Evolutionary conservation across 2,113 vertebrate genomes (phyloP), one percentile per base, ranked within the genome.

Genomic region (Circaetus cinerascens): DNA sequence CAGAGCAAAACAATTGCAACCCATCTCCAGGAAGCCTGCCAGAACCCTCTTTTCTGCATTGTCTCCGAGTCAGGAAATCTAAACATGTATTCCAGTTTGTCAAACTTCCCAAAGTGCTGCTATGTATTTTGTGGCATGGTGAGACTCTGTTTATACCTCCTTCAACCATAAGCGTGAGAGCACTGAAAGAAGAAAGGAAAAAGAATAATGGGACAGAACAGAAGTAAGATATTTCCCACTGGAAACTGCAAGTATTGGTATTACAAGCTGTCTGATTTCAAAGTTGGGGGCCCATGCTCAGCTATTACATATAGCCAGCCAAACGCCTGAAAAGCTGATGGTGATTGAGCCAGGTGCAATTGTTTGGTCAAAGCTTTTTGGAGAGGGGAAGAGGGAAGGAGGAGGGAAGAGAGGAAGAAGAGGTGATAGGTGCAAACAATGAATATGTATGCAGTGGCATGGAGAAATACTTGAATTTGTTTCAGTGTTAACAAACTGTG

Each of bases 41-140:
- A 97, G 97, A 92, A 93, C 84, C 59, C 81, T 95, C 84, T 96
- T 72, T 85, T 97, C 96, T 95, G 96, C 96, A 77, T 96, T 95
- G 95, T 96, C 96, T 98, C 95, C 0, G 10, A 94, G 95, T 91
- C 95, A 89, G 94, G 95, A 95, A 97, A 97, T 94, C 93, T 97
- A 98, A 98, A 98, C 87, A 98, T 63, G 40, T 85, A 93, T 94
- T 97, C 81, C 82, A 81, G 91, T 95, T 96, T 97, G 97, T 98
- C 97, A 98, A 93, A 96, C 92, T 97, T 97, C 96, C 95, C 84
- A 55, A 96, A 97, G 91, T 93, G 74, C 95, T 96, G 97, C 97
- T 90, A 91, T 96, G 45, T 91, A 71, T 98, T 98, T n/a, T 89
- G 95, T 90, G 96, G 86, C 85, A 74, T 82, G 86, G 95, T 77